Evolutionary conservation across 2,888 invertebrate genomes (phyloP), one percentile per base, ranked within the genome.

Genomic region (Eupsilia transversa): DNA sequence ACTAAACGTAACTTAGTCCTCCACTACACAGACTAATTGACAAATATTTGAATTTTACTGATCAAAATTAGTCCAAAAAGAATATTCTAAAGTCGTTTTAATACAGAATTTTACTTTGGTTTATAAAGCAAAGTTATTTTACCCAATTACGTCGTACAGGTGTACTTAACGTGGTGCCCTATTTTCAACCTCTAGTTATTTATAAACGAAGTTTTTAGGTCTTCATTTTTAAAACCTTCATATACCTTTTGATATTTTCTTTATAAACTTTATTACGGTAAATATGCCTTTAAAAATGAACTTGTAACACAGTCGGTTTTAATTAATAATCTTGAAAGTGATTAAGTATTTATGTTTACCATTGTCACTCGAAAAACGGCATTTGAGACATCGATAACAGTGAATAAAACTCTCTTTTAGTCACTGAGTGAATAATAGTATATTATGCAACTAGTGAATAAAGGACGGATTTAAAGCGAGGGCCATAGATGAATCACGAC

Each of bases 141-240:
- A 66, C 57, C 68, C 73, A 84, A 82, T 84, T 80, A 80, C 72
- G 66, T 56, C 46, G 66, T 80, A 77, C 79, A 87, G 84, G 82
- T 86, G 88, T 79, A 71, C 49, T n/a, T 86, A 82, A 86, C 82
- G 72, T 79, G 77, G 70, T 59, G 54, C 64, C 49, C 67, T 77
- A 12, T 74, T 74, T 82, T 73, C 46, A 72, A 66, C 79, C 74
- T 79, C 57, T 68, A 57, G 12, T 61, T 69, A 73, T 65, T 78
- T 77, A 63, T n/a, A 68, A 46, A 74, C 66, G 38, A 76, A 80
- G 23, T 70, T 77, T 65, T 76, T 49, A 20, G 54, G 61, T 70
- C n/a, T 75, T 82, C 74, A 75, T 72, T 77, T 82, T 74, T 56
- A 65, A 67, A 52, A 10, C 59, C 17, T 14, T 63, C 49, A 59